Conservation (phyloP, 2,888 invertebrate genomes). For the Cyclophora albipunctata region DNA sequence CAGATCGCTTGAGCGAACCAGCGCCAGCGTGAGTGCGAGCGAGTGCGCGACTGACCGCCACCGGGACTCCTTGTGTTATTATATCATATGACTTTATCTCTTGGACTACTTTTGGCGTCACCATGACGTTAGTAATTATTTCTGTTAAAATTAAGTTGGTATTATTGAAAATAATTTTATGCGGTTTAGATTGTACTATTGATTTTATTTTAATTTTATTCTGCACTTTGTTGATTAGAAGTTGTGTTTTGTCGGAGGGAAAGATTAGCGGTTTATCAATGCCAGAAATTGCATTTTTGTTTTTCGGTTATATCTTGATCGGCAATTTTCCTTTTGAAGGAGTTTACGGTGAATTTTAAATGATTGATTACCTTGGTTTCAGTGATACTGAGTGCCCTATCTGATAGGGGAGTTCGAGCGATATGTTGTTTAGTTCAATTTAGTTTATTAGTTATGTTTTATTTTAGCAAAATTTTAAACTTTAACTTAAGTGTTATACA, state of each 20-base stretch:
- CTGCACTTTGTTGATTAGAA: constrained; percentile 69
- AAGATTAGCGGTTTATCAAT: constrained; percentile 54
- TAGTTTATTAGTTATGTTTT: constrained; percentile 76
- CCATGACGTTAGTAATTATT: constrained; percentile 56
- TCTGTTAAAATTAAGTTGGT: constrained; percentile 73
- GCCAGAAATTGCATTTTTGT: constrained; percentile 71
- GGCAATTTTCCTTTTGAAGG: constrained; percentile 53
- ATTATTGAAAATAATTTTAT: constrained; percentile 73
- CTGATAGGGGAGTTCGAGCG: constrained; percentile 59
- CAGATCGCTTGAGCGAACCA: constrained; percentile 67
- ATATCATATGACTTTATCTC: constrained; percentile 21
- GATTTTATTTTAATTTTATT: constrained; percentile 74
- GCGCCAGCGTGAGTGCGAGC: constrained; percentile 7
- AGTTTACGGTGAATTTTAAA: constrained; percentile 47
- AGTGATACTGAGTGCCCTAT: constrained; percentile 67
- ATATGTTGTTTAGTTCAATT: constrained; percentile 75
- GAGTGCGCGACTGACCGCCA: constrained; percentile 27
- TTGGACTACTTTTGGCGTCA: constrained; percentile 36
- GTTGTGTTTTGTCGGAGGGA: constrained; percentile 64
- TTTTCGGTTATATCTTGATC: constrained; percentile 45
- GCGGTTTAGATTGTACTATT: constrained; percentile 70
- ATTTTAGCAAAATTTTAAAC: constrained; percentile 75
- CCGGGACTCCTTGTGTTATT: constrained; percentile 33
- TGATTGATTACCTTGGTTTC: constrained; percentile 63
- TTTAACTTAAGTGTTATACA: constrained; percentile 71